These are phyloP conservation scores for Elephantulus edwardii DNA, from an alignment of 2,113 vertebrate genomes.

Conservation along the genomic window DNA sequence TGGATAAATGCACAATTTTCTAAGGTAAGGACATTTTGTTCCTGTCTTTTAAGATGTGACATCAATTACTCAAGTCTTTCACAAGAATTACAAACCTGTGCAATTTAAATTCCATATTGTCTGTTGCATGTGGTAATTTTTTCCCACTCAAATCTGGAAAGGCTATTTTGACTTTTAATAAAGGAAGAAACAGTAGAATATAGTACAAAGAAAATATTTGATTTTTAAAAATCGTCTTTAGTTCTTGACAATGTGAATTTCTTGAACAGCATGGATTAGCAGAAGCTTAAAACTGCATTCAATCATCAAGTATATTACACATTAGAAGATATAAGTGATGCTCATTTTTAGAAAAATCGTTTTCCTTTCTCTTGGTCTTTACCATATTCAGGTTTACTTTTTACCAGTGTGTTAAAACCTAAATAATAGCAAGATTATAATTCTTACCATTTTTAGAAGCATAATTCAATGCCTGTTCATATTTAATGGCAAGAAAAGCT, in stretches of 20 bases:
- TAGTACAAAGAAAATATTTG: not conserved
- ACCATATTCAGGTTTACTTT: not conserved
- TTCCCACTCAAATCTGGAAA: not conserved
- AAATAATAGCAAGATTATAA: too few species aligned
- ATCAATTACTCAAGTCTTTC: not conserved
- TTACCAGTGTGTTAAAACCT: too few species aligned
- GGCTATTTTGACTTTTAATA: slow-evolving; percentile 9
- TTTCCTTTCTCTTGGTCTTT: not conserved
- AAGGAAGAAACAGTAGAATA: not conserved
- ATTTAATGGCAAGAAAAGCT: not conserved
- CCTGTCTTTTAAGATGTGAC: slow-evolving; percentile 13
- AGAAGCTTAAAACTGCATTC: not conserved
- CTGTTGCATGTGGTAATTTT: not conserved
- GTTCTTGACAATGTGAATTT: not conserved
- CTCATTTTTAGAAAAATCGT: slow-evolving; percentile 15
- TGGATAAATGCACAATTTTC: slow-evolving; percentile 98
- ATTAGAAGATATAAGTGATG: not conserved
- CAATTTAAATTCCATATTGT: not conserved
- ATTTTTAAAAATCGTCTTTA: slow-evolving; percentile 1
- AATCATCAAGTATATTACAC: not conserved
- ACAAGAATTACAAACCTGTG: not conserved
- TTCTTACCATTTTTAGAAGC: too few species aligned
- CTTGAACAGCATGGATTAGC: not conserved
- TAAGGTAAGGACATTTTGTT: slow-evolving; percentile 89
- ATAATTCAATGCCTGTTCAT: too few species aligned